Conservation (phyloP, 1,140 invertebrate genomes). For the Trichonephila clavata region DNA sequence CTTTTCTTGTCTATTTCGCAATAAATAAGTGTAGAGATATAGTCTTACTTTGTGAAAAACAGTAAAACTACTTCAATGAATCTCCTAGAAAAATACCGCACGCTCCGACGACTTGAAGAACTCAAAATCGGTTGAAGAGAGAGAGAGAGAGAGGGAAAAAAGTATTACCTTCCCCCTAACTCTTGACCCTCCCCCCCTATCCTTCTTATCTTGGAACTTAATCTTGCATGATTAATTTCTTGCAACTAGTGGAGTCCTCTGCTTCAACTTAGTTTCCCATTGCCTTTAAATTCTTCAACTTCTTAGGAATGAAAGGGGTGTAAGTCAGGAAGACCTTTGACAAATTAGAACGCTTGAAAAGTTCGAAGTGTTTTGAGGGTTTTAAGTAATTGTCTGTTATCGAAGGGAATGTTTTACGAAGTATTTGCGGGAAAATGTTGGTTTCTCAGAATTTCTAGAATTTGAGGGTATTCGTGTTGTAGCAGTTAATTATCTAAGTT, state of each 20-base stretch:
- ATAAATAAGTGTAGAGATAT: background rate
- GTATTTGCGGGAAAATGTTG: background rate
- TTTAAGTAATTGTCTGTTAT: constrained; percentile 4
- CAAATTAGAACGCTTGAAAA: constrained; percentile 32
- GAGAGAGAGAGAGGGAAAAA: background rate
- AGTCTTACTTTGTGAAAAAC: background rate
- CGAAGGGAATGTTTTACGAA: background rate
- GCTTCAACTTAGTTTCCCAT: constrained; percentile 45
- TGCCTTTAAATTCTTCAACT: constrained; percentile 17
- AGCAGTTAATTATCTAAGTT: no score
- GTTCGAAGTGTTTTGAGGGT: background rate
- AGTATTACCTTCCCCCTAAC: background rate
- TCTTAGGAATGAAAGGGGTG: background rate
- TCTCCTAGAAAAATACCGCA: constrained; percentile 35
- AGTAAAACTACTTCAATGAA: background rate
- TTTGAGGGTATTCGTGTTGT: background rate
- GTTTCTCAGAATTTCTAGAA: background rate
- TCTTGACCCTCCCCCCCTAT: background rate
- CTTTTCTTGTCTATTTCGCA: constrained; percentile 2
- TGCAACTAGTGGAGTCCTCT: constrained; percentile 52
- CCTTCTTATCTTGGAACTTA: constrained; percentile 45
- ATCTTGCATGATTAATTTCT: constrained; percentile 72
- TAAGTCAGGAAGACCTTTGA: constrained; percentile 41
- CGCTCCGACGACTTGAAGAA: constrained; percentile 41
- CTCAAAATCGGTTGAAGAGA: constrained; percentile 3